A percentile compares a stretch with the other conserved stretches of the same genome.
phyloP scores from a whole-genome alignment of 2,113 vertebrate genomes.

The Eudyptes chrysolophus region DNA sequence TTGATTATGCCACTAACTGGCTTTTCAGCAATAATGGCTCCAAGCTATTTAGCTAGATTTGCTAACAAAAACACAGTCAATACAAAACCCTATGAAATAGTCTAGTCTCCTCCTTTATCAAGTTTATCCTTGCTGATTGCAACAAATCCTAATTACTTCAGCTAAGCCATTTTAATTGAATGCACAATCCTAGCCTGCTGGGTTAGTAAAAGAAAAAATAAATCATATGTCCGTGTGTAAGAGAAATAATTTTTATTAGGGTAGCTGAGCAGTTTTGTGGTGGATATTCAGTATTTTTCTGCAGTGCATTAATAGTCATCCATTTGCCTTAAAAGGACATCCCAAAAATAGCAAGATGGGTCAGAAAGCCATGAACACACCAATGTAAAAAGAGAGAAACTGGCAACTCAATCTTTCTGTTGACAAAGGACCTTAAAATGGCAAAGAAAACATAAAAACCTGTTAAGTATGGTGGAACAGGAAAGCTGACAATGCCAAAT shows the following conservation, averaged over 20 bases:
- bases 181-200: neutral
- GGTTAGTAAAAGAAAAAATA: neutral
- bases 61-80: neutral
- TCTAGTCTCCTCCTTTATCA: neutral
- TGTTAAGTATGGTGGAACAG: neutral
- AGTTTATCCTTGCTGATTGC: constrained; percentile 10
- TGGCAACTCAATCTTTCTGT: neutral
- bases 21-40: neutral
- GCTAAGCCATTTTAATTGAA: constrained; percentile 28
- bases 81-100: neutral
- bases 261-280: neutral
- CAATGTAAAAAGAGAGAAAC: neutral
- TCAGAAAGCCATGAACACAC: neutral
- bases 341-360: neutral
- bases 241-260: neutral
- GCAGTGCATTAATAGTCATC: neutral
- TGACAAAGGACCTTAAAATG: neutral
- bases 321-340: neutral
- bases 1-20: neutral
- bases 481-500: neutral
- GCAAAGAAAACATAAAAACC: neutral
- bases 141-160: constrained; percentile 33
- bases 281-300: neutral
- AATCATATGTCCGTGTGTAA: neutral
- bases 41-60: neutral